Evolutionary conservation across 2,113 vertebrate genomes (phyloP).

Genomic region (Neopipo cinnamomea): DNA sequence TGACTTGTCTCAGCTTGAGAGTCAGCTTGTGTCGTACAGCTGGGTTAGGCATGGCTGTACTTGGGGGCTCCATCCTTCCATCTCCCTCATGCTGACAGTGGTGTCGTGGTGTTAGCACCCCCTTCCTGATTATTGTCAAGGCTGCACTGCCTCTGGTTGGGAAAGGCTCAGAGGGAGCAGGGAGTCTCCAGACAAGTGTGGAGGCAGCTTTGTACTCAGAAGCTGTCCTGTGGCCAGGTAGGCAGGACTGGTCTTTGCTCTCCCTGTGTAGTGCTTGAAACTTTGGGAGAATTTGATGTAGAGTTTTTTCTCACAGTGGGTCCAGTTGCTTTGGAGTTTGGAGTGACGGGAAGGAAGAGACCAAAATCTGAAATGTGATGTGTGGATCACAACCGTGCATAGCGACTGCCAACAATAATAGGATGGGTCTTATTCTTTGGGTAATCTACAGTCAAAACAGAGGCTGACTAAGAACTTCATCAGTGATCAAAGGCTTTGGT

Average conservation of each 20-base stretch:
- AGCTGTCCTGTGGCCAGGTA: not conserved
- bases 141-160: not conserved
- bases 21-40: not conserved
- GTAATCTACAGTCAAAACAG: not conserved
- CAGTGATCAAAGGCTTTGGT: not conserved
- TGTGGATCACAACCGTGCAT: not conserved
- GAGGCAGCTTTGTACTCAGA: not conserved
- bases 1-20: not conserved
- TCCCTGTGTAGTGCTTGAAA: not conserved
- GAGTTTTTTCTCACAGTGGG: not conserved
- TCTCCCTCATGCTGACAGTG: not conserved
- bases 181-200: not conserved
- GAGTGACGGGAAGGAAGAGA: not conserved
- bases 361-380: not conserved
- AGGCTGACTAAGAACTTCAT: not conserved
- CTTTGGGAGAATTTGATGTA: not conserved
- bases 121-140: not conserved
- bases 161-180: not conserved
- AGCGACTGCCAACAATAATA: not conserved
- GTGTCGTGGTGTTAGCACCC: not conserved
- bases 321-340: not conserved
- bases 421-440: not conserved
- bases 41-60: not conserved
- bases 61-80: not conserved
- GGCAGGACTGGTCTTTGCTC: not conserved